These are phyloP conservation scores for Synanthedon tipuliformis DNA, from an alignment of 2,888 invertebrate species.

Conservation along the genomic window DNA sequence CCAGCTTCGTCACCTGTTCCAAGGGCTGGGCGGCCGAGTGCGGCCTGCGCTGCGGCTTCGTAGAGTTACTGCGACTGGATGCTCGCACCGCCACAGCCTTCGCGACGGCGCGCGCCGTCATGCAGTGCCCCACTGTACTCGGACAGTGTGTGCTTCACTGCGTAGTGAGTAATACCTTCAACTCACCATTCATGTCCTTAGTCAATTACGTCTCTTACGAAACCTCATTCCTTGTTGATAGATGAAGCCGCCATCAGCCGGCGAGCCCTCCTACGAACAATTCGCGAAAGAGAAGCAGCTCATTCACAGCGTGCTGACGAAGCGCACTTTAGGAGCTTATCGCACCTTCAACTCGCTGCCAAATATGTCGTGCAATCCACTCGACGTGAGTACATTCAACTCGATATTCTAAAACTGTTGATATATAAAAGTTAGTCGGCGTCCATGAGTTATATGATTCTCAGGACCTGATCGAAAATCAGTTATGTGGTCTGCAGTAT, in stretches of 20 bases:
- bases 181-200: too few relatives aligned
- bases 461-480: too few relatives aligned
- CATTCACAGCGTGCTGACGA: conserved; percentile 71
- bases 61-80: conserved; percentile 86
- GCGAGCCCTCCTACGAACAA: conserved; percentile 77
- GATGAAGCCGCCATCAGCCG: conserved; percentile 71
- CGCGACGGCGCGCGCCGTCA: conserved; percentile 87
- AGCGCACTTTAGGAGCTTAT: conserved; percentile 78
- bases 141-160: conserved; percentile 92
- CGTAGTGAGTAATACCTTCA: conserved; percentile 29
- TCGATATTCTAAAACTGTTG: background rate
- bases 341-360: conserved; percentile 84
- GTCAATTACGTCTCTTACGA: background rate
- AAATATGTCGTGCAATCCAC: conserved; percentile 79
- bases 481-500: too few relatives aligned
- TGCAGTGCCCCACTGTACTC: conserved; percentile 87
- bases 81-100: conserved; percentile 80
- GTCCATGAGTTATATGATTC: too few relatives aligned
- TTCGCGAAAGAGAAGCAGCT: conserved; percentile 72
- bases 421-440: too few relatives aligned
- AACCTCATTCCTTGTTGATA: conserved; percentile 3
- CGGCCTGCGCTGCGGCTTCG: conserved; percentile 91
- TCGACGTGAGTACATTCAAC: conserved; percentile 27
- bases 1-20: conserved; percentile 93
- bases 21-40: conserved; percentile 95